Evolutionary conservation across 2,888 invertebrate species (phyloP).

Genomic region (Callyntrura sp.): DNA sequence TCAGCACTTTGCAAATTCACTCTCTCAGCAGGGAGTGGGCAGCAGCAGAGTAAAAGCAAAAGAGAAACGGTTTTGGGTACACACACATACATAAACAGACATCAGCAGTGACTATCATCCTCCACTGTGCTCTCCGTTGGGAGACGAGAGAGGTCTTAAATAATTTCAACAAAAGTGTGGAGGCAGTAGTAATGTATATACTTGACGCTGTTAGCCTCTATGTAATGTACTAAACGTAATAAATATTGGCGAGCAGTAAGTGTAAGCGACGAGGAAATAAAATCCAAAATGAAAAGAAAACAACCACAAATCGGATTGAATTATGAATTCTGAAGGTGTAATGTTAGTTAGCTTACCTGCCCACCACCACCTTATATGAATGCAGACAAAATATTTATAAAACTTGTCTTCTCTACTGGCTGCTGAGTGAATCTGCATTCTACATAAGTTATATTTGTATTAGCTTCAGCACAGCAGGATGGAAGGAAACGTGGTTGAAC

Average conservation of each 20-base stretch:
- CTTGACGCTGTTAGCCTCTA: not conserved
- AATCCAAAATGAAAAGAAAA: slow-evolving; percentile 36
- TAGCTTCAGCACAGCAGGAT: no score
- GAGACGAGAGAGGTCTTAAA: slow-evolving; percentile 13
- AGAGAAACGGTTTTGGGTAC: slow-evolving; percentile 5
- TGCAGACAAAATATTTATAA: no score
- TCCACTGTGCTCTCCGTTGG: not conserved
- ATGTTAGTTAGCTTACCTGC: slow-evolving; percentile 33
- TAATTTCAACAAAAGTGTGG: slow-evolving; percentile 52
- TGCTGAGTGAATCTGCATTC: not conserved
- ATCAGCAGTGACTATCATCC: not conserved
- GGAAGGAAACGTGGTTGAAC: no score
- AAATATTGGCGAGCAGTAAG: not conserved
- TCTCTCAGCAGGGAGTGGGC: slow-evolving; percentile 59
- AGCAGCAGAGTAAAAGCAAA: not conserved
- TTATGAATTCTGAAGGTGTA: slow-evolving; percentile 70
- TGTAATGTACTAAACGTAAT: not conserved
- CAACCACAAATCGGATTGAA: slow-evolving; percentile 52
- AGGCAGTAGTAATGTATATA: slow-evolving; percentile 39
- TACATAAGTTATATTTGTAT: not conserved
- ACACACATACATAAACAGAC: not conserved
- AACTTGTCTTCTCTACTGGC: not conserved
- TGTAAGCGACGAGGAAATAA: slow-evolving; percentile 16
- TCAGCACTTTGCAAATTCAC: slow-evolving; percentile 49
- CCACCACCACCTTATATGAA: slow-evolving; percentile 32